These are phyloP conservation scores for Metallyticus violacea DNA, from an alignment of 2,888 invertebrate genomes.

Conservation along the genomic window DNA sequence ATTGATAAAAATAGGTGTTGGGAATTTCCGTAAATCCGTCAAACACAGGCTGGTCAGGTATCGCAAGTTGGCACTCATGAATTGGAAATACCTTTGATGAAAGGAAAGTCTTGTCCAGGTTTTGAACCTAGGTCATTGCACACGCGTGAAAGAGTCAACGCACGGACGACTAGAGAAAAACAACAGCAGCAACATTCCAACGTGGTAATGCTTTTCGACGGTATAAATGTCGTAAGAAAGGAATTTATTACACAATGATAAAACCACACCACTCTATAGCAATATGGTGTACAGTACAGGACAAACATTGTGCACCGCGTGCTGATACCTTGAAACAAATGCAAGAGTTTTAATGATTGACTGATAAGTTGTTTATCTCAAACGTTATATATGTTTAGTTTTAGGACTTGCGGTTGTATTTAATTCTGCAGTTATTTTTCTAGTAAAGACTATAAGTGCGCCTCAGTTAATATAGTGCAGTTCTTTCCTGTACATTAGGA, in stretches of 20 bases:
- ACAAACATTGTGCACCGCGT: no score
- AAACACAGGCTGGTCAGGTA: neutral
- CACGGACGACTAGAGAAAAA: neutral
- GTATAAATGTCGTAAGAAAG: neutral
- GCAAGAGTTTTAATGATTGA: no score
- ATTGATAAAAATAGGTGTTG: neutral
- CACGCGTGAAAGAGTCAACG: neutral
- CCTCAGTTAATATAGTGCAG: no score
- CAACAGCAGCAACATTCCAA: neutral
- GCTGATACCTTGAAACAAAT: no score
- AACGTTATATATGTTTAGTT: no score
- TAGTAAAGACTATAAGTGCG: no score
- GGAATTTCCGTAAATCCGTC: neutral
- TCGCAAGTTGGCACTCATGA: neutral
- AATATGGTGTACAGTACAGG: neutral
- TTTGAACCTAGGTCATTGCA: neutral
- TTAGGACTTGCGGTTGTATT: no score
- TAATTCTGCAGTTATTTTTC: no score
- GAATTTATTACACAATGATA: neutral
- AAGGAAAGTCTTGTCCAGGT: neutral
- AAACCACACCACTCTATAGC: neutral
- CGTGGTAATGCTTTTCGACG: neutral
- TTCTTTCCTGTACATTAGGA: no score
- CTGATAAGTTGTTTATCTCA: no score
- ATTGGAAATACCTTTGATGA: neutral